A percentile compares a stretch with the other conserved stretches of the same genome.
phyloP scores from a whole-genome alignment of 2,113 vertebrate genomes.

The Hystrix cristata region DNA sequence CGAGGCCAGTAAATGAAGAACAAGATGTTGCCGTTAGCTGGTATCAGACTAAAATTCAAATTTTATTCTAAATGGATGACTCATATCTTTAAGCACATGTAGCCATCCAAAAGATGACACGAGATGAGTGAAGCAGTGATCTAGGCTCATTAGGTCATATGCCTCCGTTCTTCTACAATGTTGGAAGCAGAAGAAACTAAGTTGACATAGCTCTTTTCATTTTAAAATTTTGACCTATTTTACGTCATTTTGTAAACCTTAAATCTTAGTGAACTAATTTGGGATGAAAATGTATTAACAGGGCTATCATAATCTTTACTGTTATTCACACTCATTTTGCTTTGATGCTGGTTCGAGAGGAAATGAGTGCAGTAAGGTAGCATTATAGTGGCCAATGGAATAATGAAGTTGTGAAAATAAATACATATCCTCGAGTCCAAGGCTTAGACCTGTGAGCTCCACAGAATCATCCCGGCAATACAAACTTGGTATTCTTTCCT shows the following conservation, averaged over 20 bases:
- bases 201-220: background rate
- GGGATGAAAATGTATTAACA: background rate
- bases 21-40: background rate
- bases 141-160: background rate
- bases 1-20: background rate
- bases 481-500: background rate
- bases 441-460: too few relatives aligned
- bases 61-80: background rate
- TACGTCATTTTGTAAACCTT: background rate
- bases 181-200: background rate
- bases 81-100: background rate
- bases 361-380: background rate
- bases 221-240: slow-evolving; percentile 15
- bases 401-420: background rate
- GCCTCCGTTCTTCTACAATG: background rate
- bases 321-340: background rate
- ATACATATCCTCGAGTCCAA: too few relatives aligned
- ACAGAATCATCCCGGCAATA: background rate
- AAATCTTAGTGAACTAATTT: background rate
- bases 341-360: slow-evolving; percentile 21
- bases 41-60: background rate
- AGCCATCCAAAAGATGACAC: background rate
- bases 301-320: background rate
- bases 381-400: background rate
- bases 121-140: background rate